phyloP scores from a whole-genome alignment of 2,113 vertebrate species.

The Dendrocopos noguchii region DNA sequence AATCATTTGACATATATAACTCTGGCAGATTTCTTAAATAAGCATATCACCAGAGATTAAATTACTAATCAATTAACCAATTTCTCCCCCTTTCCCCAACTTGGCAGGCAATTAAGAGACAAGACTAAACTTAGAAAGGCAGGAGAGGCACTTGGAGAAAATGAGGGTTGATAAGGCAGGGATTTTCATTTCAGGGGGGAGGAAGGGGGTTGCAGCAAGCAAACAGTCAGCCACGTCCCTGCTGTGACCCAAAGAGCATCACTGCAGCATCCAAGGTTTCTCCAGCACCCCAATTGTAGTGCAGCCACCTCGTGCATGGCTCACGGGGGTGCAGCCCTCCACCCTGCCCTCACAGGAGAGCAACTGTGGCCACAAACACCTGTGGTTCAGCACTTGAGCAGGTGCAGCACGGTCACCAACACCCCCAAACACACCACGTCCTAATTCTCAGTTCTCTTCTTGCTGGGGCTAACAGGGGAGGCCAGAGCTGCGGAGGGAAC shows the following conservation, averaged over 20 bases:
- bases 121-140: constrained; percentile 46
- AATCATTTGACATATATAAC: constrained; percentile 73
- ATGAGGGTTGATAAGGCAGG: background rate
- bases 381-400: background rate
- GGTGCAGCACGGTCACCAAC: background rate
- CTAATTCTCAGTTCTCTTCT: constrained; percentile 61
- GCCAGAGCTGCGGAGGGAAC: background rate
- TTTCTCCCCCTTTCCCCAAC: background rate
- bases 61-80: constrained; percentile 68
- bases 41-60: constrained; percentile 59
- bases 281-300: accelerated
- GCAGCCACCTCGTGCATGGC: accelerated
- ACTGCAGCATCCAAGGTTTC: background rate
- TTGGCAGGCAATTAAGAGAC: constrained; percentile 29
- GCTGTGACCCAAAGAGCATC: background rate
- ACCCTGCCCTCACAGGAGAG: background rate
- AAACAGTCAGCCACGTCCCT: background rate
- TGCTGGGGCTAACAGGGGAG: background rate
- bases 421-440: background rate
- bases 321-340: accelerated
- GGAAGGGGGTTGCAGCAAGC: background rate
- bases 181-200: background rate
- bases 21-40: constrained; percentile 64
- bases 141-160: constrained; percentile 8
- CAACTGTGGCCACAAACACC: background rate